Conservation (phyloP, 2,113 vertebrate species). For the Sterrhoptilus dennistouni region DNA sequence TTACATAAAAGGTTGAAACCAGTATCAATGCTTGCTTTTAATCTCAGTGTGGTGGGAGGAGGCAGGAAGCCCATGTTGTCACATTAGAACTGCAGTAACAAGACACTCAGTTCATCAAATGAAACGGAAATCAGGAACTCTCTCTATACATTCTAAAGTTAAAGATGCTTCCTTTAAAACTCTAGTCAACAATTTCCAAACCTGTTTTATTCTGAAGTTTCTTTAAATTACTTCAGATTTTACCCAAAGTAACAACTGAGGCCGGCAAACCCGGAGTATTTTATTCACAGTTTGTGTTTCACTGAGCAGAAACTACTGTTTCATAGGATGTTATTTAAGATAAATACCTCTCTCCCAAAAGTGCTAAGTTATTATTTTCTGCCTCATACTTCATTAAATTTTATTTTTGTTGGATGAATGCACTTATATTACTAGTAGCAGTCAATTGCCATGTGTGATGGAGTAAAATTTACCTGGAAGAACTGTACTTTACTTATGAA, state of each 20-base stretch:
- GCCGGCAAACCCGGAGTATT: not conserved
- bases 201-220: not conserved
- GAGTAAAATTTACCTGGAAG: not conserved
- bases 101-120: not conserved
- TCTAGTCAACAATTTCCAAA: not conserved
- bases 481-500: not conserved
- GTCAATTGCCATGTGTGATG: not conserved
- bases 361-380: not conserved
- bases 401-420: not conserved
- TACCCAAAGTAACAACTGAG: slow-evolving; percentile 23
- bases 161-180: not conserved
- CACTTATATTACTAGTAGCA: not conserved
- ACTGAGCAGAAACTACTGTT: not conserved
- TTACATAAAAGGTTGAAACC: not conserved
- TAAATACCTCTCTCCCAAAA: not conserved
- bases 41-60: not conserved
- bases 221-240: not conserved
- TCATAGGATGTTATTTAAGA: not conserved
- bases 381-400: not conserved
- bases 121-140: not conserved
- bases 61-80: not conserved
- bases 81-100: not conserved
- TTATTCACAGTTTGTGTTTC: not conserved
- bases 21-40: not conserved
- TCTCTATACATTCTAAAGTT: not conserved